Evolutionary conservation across 2,113 vertebrate species (phyloP).

Genomic region (Phalacrocorax aristotelis): DNA sequence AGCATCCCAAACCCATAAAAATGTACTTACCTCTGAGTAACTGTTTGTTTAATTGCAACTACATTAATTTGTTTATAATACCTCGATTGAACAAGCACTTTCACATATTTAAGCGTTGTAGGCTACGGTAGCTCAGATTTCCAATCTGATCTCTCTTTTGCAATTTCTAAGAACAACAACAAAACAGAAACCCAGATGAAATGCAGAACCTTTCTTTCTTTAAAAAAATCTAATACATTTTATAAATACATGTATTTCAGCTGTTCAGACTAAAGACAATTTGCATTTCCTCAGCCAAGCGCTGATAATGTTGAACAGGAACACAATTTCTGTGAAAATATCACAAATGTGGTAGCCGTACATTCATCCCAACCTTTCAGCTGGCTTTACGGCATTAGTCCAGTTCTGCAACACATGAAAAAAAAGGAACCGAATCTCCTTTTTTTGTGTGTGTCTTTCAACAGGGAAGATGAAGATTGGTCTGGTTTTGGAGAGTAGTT

Average conservation of each 20-base stretch:
- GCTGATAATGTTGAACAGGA: background rate
- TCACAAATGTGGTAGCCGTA: background rate
- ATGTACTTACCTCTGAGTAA: background rate
- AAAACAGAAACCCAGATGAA: background rate
- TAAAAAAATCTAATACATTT: background rate
- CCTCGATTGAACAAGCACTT: background rate
- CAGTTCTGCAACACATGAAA: background rate
- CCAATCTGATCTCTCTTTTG: background rate
- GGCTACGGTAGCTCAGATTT: background rate
- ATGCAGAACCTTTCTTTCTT: background rate
- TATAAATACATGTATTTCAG: background rate
- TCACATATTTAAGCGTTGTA: background rate
- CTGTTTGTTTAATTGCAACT: conserved; percentile 1
- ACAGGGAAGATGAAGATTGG: background rate
- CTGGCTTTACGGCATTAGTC: background rate
- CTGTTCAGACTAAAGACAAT: background rate
- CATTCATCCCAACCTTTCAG: background rate
- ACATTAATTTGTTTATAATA: conserved; percentile 26
- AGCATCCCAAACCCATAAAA: background rate
- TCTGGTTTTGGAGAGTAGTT: background rate
- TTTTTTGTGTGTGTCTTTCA: background rate
- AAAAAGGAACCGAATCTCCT: background rate
- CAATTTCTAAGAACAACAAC: background rate
- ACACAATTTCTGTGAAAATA: background rate
- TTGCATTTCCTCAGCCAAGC: background rate